Evolutionary conservation across 2,888 invertebrate species (phyloP).

Genomic region (Caenorhabditis uteleia): DNA sequence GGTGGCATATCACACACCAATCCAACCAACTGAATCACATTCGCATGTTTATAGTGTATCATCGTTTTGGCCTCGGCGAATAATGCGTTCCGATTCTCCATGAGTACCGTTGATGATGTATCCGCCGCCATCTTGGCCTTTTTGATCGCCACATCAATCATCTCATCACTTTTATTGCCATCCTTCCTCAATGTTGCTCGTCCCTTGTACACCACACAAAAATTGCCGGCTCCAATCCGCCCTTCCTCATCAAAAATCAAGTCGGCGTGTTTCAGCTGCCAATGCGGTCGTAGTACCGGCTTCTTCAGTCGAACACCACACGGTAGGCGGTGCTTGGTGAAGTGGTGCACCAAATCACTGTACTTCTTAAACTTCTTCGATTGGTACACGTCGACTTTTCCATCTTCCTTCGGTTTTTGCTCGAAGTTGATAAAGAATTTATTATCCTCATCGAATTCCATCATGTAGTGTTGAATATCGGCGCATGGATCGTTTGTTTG

Average conservation of each 20-base stretch:
- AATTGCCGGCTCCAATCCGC: constrained; percentile 40
- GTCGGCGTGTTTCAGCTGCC: constrained; percentile 23
- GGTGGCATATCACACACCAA: constrained; percentile 97
- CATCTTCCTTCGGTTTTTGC: too few relatives aligned
- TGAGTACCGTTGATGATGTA: constrained; percentile 49
- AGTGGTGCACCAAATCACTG: too few relatives aligned
- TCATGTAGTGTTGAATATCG: constrained; percentile 20
- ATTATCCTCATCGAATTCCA: constrained; percentile 4
- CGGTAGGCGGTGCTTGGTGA: constrained; percentile 26
- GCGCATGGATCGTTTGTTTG: constrained; percentile 11
- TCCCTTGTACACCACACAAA: constrained; percentile 40
- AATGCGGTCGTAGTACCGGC: constrained; percentile 15
- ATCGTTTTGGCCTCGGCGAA: constrained; percentile 56
- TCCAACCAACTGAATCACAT: constrained; percentile 80
- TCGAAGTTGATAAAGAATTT: too few relatives aligned
- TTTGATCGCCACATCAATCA: constrained; percentile 59
- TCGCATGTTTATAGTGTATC: constrained; percentile 46
- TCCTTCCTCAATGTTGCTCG: too few relatives aligned
- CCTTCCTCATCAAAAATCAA: constrained; percentile 17
- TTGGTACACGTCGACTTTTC: too few relatives aligned
- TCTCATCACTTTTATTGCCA: constrained; percentile 13
- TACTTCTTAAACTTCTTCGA: too few relatives aligned
- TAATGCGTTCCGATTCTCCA: constrained; percentile 48
- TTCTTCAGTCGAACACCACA: constrained; percentile 16
- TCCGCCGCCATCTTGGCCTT: constrained; percentile 31